Percentiles rank a stretch among this genome's conserved stretches.
phyloP scores from a whole-genome alignment of 2,888 invertebrate species.

The Eilema depressum region DNA sequence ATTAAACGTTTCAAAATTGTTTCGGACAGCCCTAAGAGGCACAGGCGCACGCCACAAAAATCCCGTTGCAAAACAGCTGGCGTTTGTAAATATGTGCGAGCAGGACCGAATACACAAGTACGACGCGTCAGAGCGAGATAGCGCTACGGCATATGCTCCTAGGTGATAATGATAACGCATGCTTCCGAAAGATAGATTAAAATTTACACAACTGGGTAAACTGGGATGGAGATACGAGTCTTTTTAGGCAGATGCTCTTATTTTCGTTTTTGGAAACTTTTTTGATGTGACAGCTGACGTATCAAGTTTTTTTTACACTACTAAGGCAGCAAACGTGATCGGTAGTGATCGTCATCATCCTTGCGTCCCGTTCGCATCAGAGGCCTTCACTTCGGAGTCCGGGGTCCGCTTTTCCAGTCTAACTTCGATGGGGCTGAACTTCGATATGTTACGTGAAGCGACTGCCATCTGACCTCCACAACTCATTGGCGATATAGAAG shows the following conservation, averaged over 20 bases:
- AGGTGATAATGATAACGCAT: constrained; percentile 46
- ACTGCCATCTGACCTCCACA: too few species aligned
- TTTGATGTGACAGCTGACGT: neutral
- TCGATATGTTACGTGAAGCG: too few species aligned
- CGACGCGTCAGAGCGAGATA: constrained; percentile 39
- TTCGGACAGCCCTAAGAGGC: constrained; percentile 54
- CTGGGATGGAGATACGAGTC: constrained; percentile 12
- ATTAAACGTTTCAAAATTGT: neutral
- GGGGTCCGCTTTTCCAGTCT: too few species aligned
- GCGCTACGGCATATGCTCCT: constrained; percentile 47
- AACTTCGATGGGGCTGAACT: too few species aligned
- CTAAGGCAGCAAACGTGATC: neutral
- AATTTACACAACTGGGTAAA: constrained; percentile 29
- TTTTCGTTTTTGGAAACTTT: neutral
- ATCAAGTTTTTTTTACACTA: neutral
- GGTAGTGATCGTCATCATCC: too few species aligned
- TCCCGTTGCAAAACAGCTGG: constrained; percentile 82
- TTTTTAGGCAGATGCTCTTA: constrained; percentile 3
- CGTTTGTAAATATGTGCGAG: constrained; percentile 63
- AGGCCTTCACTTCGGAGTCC: too few species aligned
- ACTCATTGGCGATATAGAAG: too few species aligned
- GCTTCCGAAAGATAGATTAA: constrained; percentile 28
- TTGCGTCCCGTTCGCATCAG: too few species aligned
- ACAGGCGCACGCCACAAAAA: constrained; percentile 63
- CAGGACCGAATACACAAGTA: constrained; percentile 42